These are phyloP conservation scores for Parapristionchus giblindavisi DNA, from an alignment of 2,888 invertebrate genomes.

Conservation along the genomic window DNA sequence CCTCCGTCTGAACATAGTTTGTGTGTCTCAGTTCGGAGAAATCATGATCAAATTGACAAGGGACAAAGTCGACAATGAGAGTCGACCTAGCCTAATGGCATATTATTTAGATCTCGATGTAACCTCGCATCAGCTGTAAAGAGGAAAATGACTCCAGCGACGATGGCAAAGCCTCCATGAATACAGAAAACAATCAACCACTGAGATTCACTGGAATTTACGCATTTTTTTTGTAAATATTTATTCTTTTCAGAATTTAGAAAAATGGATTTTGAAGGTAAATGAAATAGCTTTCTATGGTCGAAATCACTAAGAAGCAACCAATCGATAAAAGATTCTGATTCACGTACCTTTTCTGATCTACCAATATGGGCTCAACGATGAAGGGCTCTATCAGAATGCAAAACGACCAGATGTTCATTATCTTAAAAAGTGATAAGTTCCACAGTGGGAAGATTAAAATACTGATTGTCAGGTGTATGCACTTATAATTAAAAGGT, in stretches of 20 bases:
- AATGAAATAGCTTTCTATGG: not conserved
- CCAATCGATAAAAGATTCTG: no score
- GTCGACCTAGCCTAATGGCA: no score
- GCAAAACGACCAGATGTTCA: conserved; percentile 52
- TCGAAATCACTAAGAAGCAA: no score
- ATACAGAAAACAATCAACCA: conserved; percentile 51
- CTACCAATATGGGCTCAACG: conserved; percentile 47
- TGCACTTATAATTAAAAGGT: no score
- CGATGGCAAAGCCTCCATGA: conserved; percentile 46
- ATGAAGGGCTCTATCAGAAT: conserved; percentile 54
- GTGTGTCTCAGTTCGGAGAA: no score
- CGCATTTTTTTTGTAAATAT: no score
- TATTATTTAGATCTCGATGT: no score
- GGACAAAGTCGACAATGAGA: no score
- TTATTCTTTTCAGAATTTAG: no score
- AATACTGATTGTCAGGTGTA: no score
- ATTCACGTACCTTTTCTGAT: conserved; percentile 39
- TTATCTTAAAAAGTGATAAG: conserved; percentile 43
- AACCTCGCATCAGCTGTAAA: conserved; percentile 47
- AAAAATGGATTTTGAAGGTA: not conserved
- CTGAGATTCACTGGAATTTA: conserved; percentile 45
- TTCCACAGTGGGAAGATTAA: not conserved
- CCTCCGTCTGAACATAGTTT: no score
- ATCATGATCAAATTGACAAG: no score
- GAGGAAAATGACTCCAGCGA: conserved; percentile 46